These are phyloP conservation scores for Peromyscus californicus DNA, from an alignment of 2,113 vertebrate genomes.

Conservation along the genomic window DNA sequence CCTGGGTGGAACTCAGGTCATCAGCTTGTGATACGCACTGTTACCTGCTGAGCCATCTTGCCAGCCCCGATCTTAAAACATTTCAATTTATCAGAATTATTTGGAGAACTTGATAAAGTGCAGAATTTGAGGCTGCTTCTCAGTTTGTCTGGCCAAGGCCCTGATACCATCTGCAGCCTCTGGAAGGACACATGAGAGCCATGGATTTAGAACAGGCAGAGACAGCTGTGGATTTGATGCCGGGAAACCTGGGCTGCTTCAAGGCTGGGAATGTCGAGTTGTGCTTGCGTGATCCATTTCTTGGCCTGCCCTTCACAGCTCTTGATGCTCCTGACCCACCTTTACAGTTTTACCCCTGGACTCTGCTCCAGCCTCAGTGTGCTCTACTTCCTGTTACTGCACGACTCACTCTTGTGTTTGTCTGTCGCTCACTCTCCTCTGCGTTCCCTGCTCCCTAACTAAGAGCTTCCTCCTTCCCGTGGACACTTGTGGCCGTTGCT, in stretches of 20 bases:
- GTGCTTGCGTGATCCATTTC: not conserved
- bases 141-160: not conserved
- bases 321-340: not conserved
- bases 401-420: not conserved
- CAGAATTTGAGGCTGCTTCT: not conserved
- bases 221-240: not conserved
- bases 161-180: not conserved
- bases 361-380: not conserved
- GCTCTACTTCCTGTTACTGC: not conserved
- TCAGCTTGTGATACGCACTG: not conserved
- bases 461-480: conserved; percentile 4
- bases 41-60: not conserved
- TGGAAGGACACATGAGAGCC: not conserved
- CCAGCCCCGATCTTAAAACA: not conserved
- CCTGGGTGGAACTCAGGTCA: not conserved
- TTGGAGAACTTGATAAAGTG: conserved; percentile 4
- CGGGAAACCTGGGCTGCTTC: not conserved
- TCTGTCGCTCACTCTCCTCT: not conserved
- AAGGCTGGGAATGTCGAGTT: not conserved
- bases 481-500: conserved; percentile 30
- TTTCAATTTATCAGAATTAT: not conserved
- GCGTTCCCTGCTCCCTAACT: conserved; percentile 5
- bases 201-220: conserved; percentile 26
- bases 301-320: not conserved
- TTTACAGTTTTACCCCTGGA: not conserved